Conservation (phyloP, 2,113 vertebrate species). For the Crotalus viridis region DNA sequence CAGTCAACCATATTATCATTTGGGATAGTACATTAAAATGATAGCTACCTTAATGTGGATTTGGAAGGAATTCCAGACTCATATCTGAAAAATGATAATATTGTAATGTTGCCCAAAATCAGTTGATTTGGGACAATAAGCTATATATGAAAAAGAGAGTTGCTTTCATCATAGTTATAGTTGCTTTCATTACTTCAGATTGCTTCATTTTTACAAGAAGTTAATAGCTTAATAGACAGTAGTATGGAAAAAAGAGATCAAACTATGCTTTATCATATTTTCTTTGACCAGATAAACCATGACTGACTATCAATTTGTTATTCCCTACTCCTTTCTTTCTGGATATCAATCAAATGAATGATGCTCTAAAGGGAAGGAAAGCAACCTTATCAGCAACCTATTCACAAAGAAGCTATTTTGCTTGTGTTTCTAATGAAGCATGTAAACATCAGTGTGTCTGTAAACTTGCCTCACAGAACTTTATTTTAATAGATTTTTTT, state of each 20-base stretch:
- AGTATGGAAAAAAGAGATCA: conserved; percentile 33
- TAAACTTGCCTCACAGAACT: not conserved
- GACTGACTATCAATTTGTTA: conserved; percentile 33
- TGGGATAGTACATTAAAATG: conserved; percentile 5
- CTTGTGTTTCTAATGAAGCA: not conserved
- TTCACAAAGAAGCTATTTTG: conserved; percentile 39
- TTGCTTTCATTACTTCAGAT: conserved; percentile 40
- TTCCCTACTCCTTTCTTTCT: conserved; percentile 36
- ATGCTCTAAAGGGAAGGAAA: not conserved
- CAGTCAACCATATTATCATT: not conserved
- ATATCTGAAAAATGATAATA: conserved; percentile 17
- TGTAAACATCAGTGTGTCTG: not conserved
- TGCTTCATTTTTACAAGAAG: conserved; percentile 14
- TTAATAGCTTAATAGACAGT: conserved; percentile 56
- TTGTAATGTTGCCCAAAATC: conserved; percentile 8
- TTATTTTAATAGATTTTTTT: not conserved
- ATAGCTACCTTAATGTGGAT: conserved; percentile 34
- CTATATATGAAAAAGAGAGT: not conserved
- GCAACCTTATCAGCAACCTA: not conserved
- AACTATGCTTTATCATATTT: conserved; percentile 38
- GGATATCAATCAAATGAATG: conserved; percentile 49
- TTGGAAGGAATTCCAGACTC: conserved; percentile 34
- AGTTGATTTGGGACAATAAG: conserved; percentile 6
- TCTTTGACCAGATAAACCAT: conserved; percentile 38
- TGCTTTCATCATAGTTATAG: too few relatives aligned